phyloP scores from a whole-genome alignment of 2,113 vertebrate species.

The Scophthalmus maximus region DNA sequence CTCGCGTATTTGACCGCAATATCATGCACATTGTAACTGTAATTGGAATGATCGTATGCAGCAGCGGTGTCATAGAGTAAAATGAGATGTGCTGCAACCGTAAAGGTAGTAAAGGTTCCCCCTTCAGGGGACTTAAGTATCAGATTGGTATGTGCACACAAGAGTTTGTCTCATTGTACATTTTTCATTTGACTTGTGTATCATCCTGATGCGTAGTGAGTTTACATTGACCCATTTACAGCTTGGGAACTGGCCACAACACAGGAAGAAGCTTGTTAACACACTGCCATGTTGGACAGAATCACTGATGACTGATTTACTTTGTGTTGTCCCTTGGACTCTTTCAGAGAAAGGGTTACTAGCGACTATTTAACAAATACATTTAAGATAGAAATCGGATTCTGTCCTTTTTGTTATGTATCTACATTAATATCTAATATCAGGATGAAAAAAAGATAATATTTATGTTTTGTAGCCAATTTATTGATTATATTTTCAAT shows the following conservation, averaged over 20 bases:
- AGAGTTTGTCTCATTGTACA: background rate
- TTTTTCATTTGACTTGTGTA: background rate
- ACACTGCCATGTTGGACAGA: background rate
- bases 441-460: background rate
- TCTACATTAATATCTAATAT: background rate
- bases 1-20: no score
- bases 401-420: background rate
- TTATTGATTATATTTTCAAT: no score
- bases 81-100: no score
- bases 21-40: background rate
- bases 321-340: background rate
- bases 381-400: no score
- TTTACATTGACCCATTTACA: constrained; percentile 21
- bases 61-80: background rate
- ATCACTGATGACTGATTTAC: background rate
- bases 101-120: background rate
- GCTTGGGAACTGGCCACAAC: background rate
- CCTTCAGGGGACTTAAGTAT: background rate
- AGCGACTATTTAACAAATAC: no score
- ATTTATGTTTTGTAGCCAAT: no score
- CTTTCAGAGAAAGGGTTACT: background rate
- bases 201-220: background rate
- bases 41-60: constrained; percentile 5
- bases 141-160: background rate
- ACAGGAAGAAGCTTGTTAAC: constrained; percentile 21